phyloP scores from a whole-genome alignment of 2,888 invertebrate genomes.

The Epistrophe eligans region DNA sequence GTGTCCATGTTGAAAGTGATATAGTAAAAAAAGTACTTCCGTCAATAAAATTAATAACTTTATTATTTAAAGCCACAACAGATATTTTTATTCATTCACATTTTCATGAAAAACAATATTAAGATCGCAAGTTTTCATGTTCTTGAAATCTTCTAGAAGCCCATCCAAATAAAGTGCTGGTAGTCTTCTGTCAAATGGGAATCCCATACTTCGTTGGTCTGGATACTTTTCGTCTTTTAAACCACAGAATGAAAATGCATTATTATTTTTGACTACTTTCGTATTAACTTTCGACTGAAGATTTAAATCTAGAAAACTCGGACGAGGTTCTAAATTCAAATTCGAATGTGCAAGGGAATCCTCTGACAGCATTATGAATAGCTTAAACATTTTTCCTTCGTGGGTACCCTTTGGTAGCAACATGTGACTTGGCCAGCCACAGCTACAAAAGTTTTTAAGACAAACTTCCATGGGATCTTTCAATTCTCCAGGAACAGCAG shows the following conservation, averaged over 20 bases:
- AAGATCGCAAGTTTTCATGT: slow-evolving; percentile 48
- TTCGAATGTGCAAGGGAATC: not conserved
- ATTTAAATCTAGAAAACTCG: slow-evolving; percentile 21
- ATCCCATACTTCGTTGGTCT: slow-evolving; percentile 86
- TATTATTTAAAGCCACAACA: not conserved
- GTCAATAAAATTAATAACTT: not conserved
- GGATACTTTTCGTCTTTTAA: slow-evolving; percentile 87
- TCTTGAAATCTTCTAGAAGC: slow-evolving; percentile 9
- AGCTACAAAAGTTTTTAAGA: slow-evolving; percentile 55
- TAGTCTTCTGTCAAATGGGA: slow-evolving; percentile 85
- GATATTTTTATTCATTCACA: not conserved
- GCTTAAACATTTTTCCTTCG: slow-evolving; percentile 86
- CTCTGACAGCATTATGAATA: slow-evolving; percentile 90
- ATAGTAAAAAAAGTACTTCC: not conserved
- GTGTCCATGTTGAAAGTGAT: too few relatives aligned
- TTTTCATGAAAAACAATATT: slow-evolving; percentile 35
- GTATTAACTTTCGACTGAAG: not conserved
- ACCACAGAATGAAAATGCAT: slow-evolving; percentile 87
- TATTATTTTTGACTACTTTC: slow-evolving; percentile 83
- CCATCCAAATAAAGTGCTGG: slow-evolving; percentile 17
- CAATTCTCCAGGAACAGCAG: not conserved
- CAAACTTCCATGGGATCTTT: slow-evolving; percentile 16
- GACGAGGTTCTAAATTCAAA: not conserved
- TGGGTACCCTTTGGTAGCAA: slow-evolving; percentile 86
- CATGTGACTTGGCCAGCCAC: slow-evolving; percentile 85